Conservation (phyloP, 2,888 invertebrate species). For the Drosophila heteroneura region DNA sequence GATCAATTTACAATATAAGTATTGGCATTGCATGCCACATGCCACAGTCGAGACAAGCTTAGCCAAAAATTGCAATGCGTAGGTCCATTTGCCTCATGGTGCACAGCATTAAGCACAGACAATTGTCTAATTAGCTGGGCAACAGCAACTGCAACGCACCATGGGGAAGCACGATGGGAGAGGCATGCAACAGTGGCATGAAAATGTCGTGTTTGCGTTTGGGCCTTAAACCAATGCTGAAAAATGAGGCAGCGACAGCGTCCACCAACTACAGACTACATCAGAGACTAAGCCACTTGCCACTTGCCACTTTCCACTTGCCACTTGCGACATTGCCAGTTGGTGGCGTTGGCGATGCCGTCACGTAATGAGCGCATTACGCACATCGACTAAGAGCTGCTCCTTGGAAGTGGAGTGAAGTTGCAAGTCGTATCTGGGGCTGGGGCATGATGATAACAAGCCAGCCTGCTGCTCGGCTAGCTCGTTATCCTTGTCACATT, state of each 20-base stretch:
- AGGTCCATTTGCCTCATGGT: conserved; percentile 58
- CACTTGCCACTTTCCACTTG: conserved; percentile 50
- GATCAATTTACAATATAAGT: conserved; percentile 55
- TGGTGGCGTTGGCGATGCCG: conserved; percentile 57
- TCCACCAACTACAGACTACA: not conserved
- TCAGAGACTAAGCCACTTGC: not conserved
- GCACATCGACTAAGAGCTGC: conserved; percentile 48
- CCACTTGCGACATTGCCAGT: conserved; percentile 41
- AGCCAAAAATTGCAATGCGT: conserved; percentile 31
- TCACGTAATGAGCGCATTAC: conserved; percentile 80
- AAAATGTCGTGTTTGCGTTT: conserved; percentile 63
- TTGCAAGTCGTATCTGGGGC: conserved; percentile 22
- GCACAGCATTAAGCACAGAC: conserved; percentile 35
- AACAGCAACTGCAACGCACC: conserved; percentile 13
- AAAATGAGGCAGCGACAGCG: conserved; percentile 21
- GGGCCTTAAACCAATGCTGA: conserved; percentile 51
- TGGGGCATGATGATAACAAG: conserved; percentile 66
- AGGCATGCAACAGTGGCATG: conserved; percentile 66
- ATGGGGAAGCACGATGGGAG: not conserved
- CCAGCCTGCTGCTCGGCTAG: conserved; percentile 39
- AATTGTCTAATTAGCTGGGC: conserved; percentile 71
- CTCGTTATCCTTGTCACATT: conserved; percentile 82
- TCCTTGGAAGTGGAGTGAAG: not conserved
- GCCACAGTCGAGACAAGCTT: conserved; percentile 2
- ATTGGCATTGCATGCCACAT: conserved; percentile 30